Base-by-base conservation (phyloP, 2,888 invertebrate genomes). In the Neelides folsomi region DNA sequence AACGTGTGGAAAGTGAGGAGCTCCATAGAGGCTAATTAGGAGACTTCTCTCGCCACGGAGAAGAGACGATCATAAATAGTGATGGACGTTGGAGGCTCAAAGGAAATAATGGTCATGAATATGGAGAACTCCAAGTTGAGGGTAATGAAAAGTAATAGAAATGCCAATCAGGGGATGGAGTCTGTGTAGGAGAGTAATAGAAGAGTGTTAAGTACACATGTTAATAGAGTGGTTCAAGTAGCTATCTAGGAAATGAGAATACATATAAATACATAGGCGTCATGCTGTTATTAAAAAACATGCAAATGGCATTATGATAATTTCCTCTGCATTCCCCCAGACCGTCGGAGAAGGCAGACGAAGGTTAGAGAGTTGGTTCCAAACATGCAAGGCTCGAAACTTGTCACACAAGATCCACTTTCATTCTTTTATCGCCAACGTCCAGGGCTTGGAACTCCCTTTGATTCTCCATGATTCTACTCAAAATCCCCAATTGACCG, bases 291-390 rank as follows among this genome's bases (percentile, higher is more conserved):
- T 62, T 63, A 60, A 59, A 27, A 27, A 27, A 27, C 60, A 63
- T 63, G 62, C 60, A 63, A 63, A 63, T 63, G 62, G 57, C 60
- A 62, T 62, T 60, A 62, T 62, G 62, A 55, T 60, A 62, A 62
- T 62, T 27, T 47, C 51, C 51, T 57, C 57, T 55, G 54, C 55
- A 57, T 53, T 53, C 53, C 57, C 59, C 53, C 52, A 55, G 52
- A 52, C 27, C 27, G 7, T 3, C 27, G 27, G 27, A 27, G 27
- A 27, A n/a, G 27, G 27, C 27, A 27, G 27, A 27, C 27, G n/a
- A 27, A 27, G 27, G 27, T 27, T 27, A 27, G 27, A 27, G 27
- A 27, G 27, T 27, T 19, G n/a, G 9, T 13, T 12, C 27, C 13
- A 20, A 19, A 44, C 44, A 44, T 44, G 44, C 20, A 44, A 27